Evolutionary conservation across 2,113 vertebrate species (phyloP), one percentile per base, ranked within the genome.

Genomic region (Microtus ochrogaster): DNA sequence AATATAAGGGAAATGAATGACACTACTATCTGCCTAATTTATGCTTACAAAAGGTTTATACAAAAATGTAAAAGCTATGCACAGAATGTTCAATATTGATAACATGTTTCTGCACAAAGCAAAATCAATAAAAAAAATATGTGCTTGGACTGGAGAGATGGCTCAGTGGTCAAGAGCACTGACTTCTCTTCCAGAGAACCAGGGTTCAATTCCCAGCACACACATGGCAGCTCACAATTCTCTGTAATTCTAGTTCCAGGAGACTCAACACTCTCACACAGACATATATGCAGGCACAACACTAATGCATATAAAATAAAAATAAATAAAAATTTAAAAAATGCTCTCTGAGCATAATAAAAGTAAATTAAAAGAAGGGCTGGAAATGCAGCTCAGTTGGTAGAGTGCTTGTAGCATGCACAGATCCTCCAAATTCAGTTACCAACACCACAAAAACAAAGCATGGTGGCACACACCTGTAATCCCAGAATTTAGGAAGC

Each of bases 41-140:
- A 65, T 26, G 81, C 44, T 88, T 88, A 88, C 9, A 88, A 92
- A 91, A 72, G 16, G 72, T 81, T 36, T 49, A 73, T 49, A 5
- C 24, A 63, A 52, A 73, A 74, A 52, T 44, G 5, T 58, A 92
- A 65, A 73, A 88, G 44, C 9, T 44, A 33, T 47, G 70, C 36
- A 87, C 17, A 21, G 12, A 81, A 87, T 61, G 36, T 44, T 88
- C 55, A 95, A 92, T 84, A 92, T 36, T 65, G 36, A 88, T 89
- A 19, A 89, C 41, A 82, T 74, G 14, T 16, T 41, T 2, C 26
- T n/a, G 16, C 58, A 30, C 41, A 92, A 89, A 73, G 12, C 24
- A 73, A 88, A 79, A 65, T 68, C 58, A 66, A n/a, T 22, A 70
- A 41, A 94, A 77, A 94, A 77, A 26, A 77, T 36, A 44, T 12